Evolutionary conservation across 2,888 invertebrate genomes (phyloP).

Genomic region (Drosophila nigritarsus): DNA sequence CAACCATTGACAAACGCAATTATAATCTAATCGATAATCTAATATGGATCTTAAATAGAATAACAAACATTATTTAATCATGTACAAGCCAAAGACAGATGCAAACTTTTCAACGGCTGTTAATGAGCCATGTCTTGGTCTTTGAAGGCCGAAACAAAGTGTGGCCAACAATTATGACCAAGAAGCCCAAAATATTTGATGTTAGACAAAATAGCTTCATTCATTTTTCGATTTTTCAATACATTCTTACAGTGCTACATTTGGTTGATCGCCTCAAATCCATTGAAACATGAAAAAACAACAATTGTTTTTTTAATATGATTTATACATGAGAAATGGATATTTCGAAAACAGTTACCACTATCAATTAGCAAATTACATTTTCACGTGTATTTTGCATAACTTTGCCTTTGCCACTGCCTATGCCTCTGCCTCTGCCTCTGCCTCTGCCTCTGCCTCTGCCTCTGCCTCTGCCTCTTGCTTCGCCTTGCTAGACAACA

Average conservation of each 20-base stretch:
- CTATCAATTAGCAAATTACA: neutral
- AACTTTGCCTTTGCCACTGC: neutral
- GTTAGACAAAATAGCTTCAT: neutral
- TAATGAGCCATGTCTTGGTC: neutral
- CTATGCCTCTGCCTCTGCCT: neutral
- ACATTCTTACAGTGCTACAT: no score
- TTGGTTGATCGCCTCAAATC: neutral
- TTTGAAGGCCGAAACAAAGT: neutral
- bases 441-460: neutral
- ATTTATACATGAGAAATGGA: neutral
- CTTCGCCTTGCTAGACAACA: neutral
- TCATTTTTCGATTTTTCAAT: neutral
- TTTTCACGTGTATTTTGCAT: constrained; percentile 14
- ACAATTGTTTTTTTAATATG: neutral
- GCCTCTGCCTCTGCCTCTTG: neutral
- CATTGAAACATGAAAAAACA: neutral
- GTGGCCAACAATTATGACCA: neutral
- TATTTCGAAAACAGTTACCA: neutral
- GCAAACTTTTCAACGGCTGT: no score
- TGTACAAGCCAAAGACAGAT: neutral
- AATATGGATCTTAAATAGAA: neutral
- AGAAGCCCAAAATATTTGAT: neutral
- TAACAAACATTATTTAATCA: neutral
- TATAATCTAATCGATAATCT: neutral
- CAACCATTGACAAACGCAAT: neutral